Evolutionary conservation across 1,140 invertebrate species (phyloP).

Genomic region (Papilio dardanus): DNA sequence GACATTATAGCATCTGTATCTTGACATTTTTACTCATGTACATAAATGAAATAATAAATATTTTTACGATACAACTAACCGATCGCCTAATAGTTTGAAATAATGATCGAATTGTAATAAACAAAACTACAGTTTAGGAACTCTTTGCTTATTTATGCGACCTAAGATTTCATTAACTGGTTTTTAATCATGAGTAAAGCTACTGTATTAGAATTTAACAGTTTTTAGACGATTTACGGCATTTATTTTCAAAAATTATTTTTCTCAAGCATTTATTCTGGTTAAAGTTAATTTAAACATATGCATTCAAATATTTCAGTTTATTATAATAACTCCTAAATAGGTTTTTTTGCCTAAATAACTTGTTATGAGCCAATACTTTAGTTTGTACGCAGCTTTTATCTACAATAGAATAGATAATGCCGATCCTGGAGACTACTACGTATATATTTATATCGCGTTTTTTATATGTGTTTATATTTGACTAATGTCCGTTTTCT

Average conservation of each 20-base stretch:
- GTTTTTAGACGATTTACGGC: neutral
- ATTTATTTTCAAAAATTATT: neutral
- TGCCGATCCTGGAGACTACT: neutral
- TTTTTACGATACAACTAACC: constrained; percentile 35
- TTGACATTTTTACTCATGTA: constrained; percentile 45
- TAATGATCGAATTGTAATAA: constrained; percentile 5
- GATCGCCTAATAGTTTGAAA: constrained; percentile 29
- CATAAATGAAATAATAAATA: constrained; percentile 32
- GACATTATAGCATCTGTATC: constrained; percentile 42
- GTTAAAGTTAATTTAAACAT: neutral
- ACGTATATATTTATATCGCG: constrained; percentile 12
- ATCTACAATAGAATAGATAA: neutral
- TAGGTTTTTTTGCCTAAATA: neutral
- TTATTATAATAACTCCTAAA: no score
- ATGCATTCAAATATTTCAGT: neutral
- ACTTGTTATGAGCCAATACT: neutral
- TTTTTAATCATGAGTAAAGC: neutral
- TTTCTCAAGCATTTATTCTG: neutral
- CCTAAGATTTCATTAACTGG: constrained; percentile 14
- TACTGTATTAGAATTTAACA: neutral
- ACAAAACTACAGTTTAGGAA: neutral
- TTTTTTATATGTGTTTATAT: constrained; percentile 27
- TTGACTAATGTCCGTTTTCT: constrained; percentile 10
- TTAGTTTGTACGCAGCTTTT: constrained; percentile 6
- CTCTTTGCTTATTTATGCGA: neutral